Evolutionary conservation across 2,888 invertebrate genomes (phyloP).

Genomic region (Orthosia gracilis): DNA sequence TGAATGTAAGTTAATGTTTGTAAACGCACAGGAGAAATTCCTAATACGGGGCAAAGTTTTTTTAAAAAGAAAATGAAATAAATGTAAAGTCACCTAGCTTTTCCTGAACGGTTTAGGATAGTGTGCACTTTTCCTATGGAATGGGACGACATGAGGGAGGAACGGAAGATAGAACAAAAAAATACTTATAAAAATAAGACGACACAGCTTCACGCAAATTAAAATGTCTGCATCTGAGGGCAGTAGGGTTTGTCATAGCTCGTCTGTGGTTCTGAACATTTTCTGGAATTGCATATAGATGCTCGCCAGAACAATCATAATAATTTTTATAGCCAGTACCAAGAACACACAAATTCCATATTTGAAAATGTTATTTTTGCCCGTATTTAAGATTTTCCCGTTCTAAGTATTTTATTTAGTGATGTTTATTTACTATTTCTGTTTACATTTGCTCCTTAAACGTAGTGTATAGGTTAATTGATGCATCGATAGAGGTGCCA

Average conservation of each 20-base stretch:
- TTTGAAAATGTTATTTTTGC: neutral
- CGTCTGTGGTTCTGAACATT: neutral
- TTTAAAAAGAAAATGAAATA: neutral
- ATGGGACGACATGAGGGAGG: neutral
- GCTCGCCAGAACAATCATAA: neutral
- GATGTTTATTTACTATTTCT: neutral
- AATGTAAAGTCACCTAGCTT: neutral
- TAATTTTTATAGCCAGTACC: neutral
- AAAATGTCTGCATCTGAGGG: conserved; percentile 4
- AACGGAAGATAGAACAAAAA: neutral
- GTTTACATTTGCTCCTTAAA: neutral
- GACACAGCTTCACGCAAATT: conserved; percentile 4
- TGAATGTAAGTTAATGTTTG: no score
- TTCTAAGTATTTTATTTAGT: neutral
- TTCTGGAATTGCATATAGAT: neutral
- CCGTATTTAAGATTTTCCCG: neutral
- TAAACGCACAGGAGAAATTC: no score
- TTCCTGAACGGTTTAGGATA: neutral
- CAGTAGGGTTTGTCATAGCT: neutral
- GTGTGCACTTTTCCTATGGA: neutral
- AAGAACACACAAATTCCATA: neutral
- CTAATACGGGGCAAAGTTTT: no score
- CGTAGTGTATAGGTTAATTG: neutral
- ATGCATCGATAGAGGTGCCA: neutral
- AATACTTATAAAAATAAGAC: neutral